Evolutionary conservation across 2,113 vertebrate species (phyloP).

Genomic region (Dasyprocta punctata): DNA sequence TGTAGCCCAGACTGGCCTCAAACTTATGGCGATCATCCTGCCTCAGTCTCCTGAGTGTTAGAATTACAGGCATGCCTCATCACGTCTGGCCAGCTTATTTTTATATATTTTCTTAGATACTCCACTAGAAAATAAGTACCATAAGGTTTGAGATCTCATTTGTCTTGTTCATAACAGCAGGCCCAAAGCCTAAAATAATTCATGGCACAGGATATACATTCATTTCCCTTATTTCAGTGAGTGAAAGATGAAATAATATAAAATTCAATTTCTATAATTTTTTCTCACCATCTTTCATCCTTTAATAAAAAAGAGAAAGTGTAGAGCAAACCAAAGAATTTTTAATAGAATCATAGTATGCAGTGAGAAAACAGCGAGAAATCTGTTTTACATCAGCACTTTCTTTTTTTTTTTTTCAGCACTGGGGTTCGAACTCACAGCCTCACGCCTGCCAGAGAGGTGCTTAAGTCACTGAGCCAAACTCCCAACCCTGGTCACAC

Average conservation of each 20-base stretch:
- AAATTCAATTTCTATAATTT: background rate
- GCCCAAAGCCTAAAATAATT: background rate
- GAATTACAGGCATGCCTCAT: background rate
- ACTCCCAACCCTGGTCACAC: too few relatives aligned
- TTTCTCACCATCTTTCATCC: background rate
- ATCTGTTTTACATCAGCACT: background rate
- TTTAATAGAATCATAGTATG: background rate
- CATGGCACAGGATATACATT: background rate
- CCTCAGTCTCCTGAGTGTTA: background rate
- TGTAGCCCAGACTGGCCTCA: background rate
- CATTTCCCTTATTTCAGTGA: background rate
- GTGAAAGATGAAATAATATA: background rate
- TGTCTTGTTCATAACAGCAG: background rate
- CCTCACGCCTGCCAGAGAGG: too few relatives aligned
- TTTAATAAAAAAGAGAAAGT: background rate
- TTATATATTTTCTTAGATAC: background rate
- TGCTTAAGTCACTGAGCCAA: too few relatives aligned
- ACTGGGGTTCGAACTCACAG: too few relatives aligned
- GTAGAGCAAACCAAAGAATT: background rate
- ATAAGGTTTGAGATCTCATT: background rate
- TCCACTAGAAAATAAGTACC: background rate
- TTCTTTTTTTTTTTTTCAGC: too few relatives aligned
- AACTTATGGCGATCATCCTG: background rate
- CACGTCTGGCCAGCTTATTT: background rate
- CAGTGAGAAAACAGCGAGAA: background rate